Evolutionary conservation across 2,113 vertebrate species (phyloP), one percentile per base, ranked within the genome.

Genomic region (Nothoprocta pentlandii): DNA sequence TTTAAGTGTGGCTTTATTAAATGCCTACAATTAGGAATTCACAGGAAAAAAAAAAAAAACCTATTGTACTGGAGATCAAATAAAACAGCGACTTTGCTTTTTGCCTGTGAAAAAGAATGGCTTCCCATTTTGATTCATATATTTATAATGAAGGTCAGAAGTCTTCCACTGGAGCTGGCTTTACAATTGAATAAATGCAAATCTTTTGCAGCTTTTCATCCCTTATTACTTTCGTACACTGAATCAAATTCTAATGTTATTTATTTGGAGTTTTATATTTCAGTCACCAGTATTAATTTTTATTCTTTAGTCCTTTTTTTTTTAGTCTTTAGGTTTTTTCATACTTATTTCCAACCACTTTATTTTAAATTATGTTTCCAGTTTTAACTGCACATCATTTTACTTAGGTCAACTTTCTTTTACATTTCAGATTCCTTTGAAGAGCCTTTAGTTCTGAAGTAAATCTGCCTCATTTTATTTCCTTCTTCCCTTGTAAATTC

Each of bases 381-480:
- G 56, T 84, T 95, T 93, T 94, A 95, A 89, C 83, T 49, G 26
- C 62, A 79, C 69, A 84, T 84, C 42, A 58, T 90, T 95, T 93
- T 53, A 73, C 62, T 86, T 66, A 78, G 58, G 66, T 93, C 80
- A 93, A 86, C 58, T 86, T 90, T 93, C 79, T 68, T 69, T 71
- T 73, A 62, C 12, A 54, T 93, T 93, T 84, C 36, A 39, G 32
- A 62, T 84, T 91, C 44, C 80, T 94, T 93, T 95, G 93, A 95
- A 95, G 53, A 25, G 4, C 22, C 58, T 90, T 94, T 88, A 91
- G 32, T 62, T 87, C 66, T 90, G 58, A 94, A 94, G 56, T 89
- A 95, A 95, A 95, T 90, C 93, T 95, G 73, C 66, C 76, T 86
- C 66, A 79, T 95, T 96, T 96, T 95, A 95, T 95, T 95, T 95